These are phyloP conservation scores for Pediacus dermestoides DNA, from an alignment of 2,888 invertebrate genomes.

Conservation along the genomic window DNA sequence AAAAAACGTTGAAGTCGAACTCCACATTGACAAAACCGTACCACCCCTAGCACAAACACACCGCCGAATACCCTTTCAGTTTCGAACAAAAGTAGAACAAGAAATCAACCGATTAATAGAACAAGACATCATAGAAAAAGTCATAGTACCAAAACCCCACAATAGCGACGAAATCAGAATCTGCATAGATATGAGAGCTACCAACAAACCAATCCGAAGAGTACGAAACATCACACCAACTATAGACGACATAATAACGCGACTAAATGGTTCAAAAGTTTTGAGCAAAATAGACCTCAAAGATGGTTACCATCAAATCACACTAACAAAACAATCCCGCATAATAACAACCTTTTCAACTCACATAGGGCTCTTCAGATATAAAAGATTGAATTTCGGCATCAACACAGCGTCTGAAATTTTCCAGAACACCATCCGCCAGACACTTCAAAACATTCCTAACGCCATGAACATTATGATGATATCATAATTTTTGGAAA, in stretches of 20 bases:
- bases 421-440: constrained; percentile 42
- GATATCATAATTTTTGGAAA: constrained; percentile 37
- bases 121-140: constrained; percentile 22
- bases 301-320: constrained; percentile 42
- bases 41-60: constrained; percentile 18
- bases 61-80: constrained; percentile 20
- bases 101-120: constrained; percentile 17
- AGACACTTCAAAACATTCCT: constrained; percentile 3
- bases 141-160: constrained; percentile 21
- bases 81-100: constrained; percentile 16
- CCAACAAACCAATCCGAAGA: constrained; percentile 24
- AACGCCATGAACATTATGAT: constrained; percentile 3
- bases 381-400: constrained; percentile 42
- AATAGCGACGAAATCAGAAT: constrained; percentile 14
- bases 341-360: constrained; percentile 44
- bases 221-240: constrained; percentile 23
- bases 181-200: constrained; percentile 22
- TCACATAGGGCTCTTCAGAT: constrained; percentile 38
- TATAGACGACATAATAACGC: constrained; percentile 21
- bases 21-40: constrained; percentile 21
- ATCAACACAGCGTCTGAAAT: constrained; percentile 46
- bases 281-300: constrained; percentile 39
- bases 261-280: constrained; percentile 19
- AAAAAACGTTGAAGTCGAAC: constrained; percentile 11
- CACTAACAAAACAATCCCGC: constrained; percentile 34